Evolutionary conservation across 2,888 invertebrate species (phyloP).

Genomic region (Scaptomyza tumidula): DNA sequence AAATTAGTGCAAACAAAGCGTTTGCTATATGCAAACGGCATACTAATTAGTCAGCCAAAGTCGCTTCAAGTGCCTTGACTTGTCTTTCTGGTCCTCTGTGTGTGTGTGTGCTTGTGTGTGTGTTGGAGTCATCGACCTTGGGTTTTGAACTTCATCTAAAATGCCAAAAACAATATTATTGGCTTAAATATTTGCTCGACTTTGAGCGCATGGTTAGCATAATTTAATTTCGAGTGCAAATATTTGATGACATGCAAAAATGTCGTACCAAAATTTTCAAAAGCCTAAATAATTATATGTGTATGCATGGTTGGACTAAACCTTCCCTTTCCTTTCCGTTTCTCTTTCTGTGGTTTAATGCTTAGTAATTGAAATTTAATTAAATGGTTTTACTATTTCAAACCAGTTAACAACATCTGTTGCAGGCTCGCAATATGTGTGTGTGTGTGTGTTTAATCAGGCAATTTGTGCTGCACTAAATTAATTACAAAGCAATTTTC

Average conservation of each 20-base stretch:
- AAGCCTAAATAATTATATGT: constrained; percentile 44
- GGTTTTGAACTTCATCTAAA: constrained; percentile 25
- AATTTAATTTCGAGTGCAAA: constrained; percentile 59
- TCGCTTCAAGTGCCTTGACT: constrained; percentile 9
- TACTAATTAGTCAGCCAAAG: constrained; percentile 59
- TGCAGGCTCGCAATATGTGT: neutral
- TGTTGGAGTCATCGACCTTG: constrained; percentile 38
- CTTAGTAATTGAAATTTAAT: constrained; percentile 53
- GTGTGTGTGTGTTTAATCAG: constrained; percentile 11
- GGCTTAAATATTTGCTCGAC: constrained; percentile 64
- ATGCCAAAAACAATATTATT: constrained; percentile 52
- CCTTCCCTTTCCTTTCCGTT: neutral
- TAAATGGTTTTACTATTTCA: constrained; percentile 29
- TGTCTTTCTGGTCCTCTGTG: constrained; percentile 9
- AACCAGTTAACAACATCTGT: constrained; percentile 29
- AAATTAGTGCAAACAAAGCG: constrained; percentile 76
- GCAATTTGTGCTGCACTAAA: constrained; percentile 40
- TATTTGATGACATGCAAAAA: constrained; percentile 63
- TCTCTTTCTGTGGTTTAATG: constrained; percentile 24
- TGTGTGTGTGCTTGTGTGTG: neutral
- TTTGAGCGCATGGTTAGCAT: constrained; percentile 33
- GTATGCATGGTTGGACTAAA: constrained; percentile 10
- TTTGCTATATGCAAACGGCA: constrained; percentile 69
- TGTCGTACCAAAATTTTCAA: constrained; percentile 28
- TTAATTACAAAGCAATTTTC: constrained; percentile 41